A percentile compares a stretch with the other conserved stretches of the same genome.
These are phyloP conservation scores for Alloplasta piceator DNA, from an alignment of 2,888 invertebrate genomes.

Conservation along the genomic window DNA sequence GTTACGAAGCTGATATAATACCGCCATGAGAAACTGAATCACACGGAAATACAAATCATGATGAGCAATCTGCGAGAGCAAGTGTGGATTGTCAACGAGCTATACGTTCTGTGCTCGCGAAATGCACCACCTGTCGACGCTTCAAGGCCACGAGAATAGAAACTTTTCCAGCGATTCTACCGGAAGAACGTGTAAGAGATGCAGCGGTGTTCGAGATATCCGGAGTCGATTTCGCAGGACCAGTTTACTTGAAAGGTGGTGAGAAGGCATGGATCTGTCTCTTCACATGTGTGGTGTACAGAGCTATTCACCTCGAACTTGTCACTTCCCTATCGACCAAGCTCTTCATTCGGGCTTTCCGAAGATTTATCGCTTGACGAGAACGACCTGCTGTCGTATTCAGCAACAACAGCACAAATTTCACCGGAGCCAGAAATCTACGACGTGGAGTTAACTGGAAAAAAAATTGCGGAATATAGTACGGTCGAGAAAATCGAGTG, in stretches of 20 bases:
- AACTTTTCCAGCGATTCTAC: conserved; percentile 39
- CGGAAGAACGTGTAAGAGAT: conserved; percentile 58
- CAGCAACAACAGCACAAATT: neutral
- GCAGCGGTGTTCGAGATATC: conserved; percentile 60
- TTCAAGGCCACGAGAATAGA: conserved; percentile 33
- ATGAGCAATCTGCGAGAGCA: conserved; percentile 55
- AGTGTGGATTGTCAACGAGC: conserved; percentile 58
- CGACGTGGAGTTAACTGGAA: neutral
- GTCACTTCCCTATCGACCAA: no score
- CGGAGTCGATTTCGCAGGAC: conserved; percentile 78
- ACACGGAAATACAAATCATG: conserved; percentile 60
- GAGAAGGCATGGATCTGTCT: conserved; percentile 58
- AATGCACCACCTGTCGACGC: conserved; percentile 49
- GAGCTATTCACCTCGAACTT: conserved; percentile 75
- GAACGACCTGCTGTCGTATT: conserved; percentile 51
- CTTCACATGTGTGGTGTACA: conserved; percentile 65
- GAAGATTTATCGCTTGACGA: conserved; percentile 63
- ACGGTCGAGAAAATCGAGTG: conserved; percentile 1
- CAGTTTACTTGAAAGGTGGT: conserved; percentile 71
- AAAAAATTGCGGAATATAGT: neutral
- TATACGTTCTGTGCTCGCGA: conserved; percentile 45
- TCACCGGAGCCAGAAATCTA: conserved; percentile 10
- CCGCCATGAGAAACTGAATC: conserved; percentile 51
- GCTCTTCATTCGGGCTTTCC: conserved; percentile 63
- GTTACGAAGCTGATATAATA: conserved; percentile 66